Evolutionary conservation across 2,888 invertebrate species (phyloP).

Genomic region (Athalia cordata): DNA sequence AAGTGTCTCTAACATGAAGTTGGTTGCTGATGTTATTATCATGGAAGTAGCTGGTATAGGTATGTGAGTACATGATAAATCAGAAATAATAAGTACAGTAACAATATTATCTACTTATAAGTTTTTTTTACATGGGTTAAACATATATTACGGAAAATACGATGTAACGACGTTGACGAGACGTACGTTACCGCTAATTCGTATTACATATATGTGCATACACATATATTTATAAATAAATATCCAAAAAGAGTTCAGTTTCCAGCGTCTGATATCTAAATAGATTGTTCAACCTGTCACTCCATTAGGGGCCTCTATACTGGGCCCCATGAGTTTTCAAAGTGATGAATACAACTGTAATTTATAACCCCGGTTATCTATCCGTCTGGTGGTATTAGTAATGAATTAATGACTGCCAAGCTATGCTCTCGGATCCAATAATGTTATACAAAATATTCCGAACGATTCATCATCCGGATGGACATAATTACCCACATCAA

Average conservation of each 20-base stretch:
- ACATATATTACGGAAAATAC: not conserved
- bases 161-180: conserved; percentile 23
- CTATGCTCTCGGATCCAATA: conserved; percentile 50
- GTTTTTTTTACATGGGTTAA: conserved; percentile 24
- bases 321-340: conserved; percentile 48
- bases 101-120: conserved; percentile 14
- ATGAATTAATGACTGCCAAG: conserved; percentile 59
- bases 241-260: conserved; percentile 34
- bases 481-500: conserved; percentile 60
- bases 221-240: not conserved
- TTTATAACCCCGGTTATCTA: conserved; percentile 59
- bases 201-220: no score
- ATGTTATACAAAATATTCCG: conserved; percentile 62
- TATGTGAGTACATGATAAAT: conserved; percentile 37
- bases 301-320: not conserved
- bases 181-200: not conserved
- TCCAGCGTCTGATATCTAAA: conserved; percentile 33
- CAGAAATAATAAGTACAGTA: conserved; percentile 41
- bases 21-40: no score
- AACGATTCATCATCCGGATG: conserved; percentile 64
- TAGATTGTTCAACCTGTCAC: conserved; percentile 44
- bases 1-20: no score
- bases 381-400: conserved; percentile 57
- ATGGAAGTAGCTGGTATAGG: conserved; percentile 15
- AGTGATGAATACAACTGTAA: conserved; percentile 64